Evolutionary conservation across 2,888 invertebrate species (phyloP).

Genomic region (Drosophila tanythrix): DNA sequence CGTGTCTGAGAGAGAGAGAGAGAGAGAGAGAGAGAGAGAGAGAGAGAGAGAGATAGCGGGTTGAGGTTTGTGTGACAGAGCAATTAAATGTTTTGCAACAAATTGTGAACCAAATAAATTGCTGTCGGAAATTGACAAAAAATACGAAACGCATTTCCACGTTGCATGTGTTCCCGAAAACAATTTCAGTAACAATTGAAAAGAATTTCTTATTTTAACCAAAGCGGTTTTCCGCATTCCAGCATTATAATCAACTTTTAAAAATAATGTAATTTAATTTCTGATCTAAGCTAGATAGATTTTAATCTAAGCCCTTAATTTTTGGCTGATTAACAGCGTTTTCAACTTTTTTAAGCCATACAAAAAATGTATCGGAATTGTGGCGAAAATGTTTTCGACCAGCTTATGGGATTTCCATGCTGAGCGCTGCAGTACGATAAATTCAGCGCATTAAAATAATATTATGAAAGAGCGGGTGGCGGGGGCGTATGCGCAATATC

Average conservation of each 20-base stretch:
- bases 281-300: background rate
- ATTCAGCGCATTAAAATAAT: conserved; percentile 75
- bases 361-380: conserved; percentile 29
- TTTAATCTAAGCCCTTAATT: background rate
- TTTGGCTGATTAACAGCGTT: background rate
- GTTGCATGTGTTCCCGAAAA: conserved; percentile 37
- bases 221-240: background rate
- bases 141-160: conserved; percentile 32
- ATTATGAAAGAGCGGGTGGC: conserved; percentile 47
- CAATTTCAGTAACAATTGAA: background rate
- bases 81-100: conserved; percentile 80
- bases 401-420: conserved; percentile 35
- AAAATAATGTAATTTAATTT: background rate
- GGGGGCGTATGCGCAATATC: conserved; percentile 50
- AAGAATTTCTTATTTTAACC: background rate
- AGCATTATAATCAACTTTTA: background rate
- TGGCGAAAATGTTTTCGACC: conserved; percentile 43
- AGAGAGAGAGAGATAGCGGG: conserved; percentile 5
- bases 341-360: background rate
- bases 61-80: conserved; percentile 50
- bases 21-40: background rate
- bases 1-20: background rate
- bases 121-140: conserved; percentile 65
- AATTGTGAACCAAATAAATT: conserved; percentile 73
- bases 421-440: conserved; percentile 55